Conservation (phyloP, 2,888 invertebrate species). For the Harmothoe impar region DNA sequence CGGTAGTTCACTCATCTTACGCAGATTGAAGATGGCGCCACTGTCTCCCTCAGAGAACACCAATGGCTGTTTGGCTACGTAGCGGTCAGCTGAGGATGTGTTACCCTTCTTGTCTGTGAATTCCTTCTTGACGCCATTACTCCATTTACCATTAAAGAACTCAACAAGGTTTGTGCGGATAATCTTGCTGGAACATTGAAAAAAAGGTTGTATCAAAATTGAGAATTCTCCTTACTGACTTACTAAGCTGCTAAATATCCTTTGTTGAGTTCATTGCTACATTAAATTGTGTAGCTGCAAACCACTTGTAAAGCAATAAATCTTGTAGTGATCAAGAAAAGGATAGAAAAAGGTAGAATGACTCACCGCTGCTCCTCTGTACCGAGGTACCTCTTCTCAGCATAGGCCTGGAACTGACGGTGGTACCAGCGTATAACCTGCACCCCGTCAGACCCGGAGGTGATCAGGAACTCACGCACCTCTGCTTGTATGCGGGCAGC, state of each 20-base stretch:
- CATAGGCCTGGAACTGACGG: slow-evolving; percentile 68
- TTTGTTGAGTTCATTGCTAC: too few relatives aligned
- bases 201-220: too few relatives aligned
- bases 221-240: too few relatives aligned
- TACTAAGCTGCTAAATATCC: too few relatives aligned
- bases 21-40: slow-evolving; percentile 60
- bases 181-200: not conserved
- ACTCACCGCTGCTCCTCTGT: not conserved
- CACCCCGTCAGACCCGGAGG: slow-evolving; percentile 67
- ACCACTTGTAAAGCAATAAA: too few relatives aligned
- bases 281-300: too few relatives aligned
- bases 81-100: slow-evolving; percentile 56
- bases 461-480: slow-evolving; percentile 66
- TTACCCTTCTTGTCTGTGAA: slow-evolving; percentile 51
- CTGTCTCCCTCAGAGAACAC: slow-evolving; percentile 9
- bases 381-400: slow-evolving; percentile 64
- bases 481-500: slow-evolving; percentile 65
- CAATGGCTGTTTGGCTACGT: slow-evolving; percentile 63
- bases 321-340: too few relatives aligned
- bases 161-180: slow-evolving; percentile 65
- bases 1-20: slow-evolving; percentile 68
- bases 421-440: slow-evolving; percentile 69
- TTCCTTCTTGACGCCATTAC: slow-evolving; percentile 55
- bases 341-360: too few relatives aligned
- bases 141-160: slow-evolving; percentile 67